Evolutionary conservation across 2,113 vertebrate species (phyloP).

Genomic region (Orthonyx spaldingii): DNA sequence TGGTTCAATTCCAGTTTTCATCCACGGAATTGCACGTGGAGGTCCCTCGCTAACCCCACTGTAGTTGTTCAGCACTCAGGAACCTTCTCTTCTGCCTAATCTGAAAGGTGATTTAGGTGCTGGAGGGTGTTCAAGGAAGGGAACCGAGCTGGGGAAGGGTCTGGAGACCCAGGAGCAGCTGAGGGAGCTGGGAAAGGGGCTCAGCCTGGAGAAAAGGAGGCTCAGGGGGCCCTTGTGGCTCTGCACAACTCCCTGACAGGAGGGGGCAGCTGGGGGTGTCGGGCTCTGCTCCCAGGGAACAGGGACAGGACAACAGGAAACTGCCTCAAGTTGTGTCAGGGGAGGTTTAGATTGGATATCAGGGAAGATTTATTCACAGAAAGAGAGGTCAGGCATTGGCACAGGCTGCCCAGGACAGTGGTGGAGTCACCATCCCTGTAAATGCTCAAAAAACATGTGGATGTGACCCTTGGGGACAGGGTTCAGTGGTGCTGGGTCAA

Average conservation of each 20-base stretch:
- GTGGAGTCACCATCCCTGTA: background rate
- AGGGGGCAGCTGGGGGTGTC: fast-evolving
- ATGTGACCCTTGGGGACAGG: background rate
- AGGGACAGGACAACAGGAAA: background rate
- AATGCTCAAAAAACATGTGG: fast-evolving
- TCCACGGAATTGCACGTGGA: background rate
- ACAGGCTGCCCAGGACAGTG: background rate
- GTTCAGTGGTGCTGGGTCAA: background rate
- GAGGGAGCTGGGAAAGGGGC: background rate
- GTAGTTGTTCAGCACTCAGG: background rate
- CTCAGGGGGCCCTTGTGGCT: fast-evolving
- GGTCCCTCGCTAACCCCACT: background rate
- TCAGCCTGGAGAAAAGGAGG: background rate
- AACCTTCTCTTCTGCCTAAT: background rate
- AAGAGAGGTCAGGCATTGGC: background rate
- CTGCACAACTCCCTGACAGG: background rate
- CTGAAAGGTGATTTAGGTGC: background rate
- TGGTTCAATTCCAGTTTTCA: background rate
- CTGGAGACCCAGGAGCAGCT: fast-evolving
- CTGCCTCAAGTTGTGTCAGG: fast-evolving
- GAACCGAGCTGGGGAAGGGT: fast-evolving
- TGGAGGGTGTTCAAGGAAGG: background rate
- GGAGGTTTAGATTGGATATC: fast-evolving
- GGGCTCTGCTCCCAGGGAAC: background rate
- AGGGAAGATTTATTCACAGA: background rate